Evolutionary conservation across 1,140 invertebrate genomes (phyloP).

Genomic region (Streblospio benedicti): DNA sequence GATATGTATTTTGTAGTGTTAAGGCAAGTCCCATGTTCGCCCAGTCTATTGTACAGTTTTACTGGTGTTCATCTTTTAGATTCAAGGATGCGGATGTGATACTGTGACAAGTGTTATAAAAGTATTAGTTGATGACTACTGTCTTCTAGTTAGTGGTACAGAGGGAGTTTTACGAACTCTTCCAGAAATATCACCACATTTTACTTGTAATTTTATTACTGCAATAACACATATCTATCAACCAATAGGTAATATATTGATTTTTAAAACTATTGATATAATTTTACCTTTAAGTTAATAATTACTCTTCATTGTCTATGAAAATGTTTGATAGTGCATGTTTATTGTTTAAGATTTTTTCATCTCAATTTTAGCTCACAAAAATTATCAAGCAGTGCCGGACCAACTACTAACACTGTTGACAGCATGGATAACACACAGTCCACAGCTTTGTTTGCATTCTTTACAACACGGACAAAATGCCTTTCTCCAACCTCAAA

Average conservation of each 20-base stretch:
- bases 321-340: too few relatives aligned
- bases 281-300: not conserved
- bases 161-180: not conserved
- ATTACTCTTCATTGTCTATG: not conserved
- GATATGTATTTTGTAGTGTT: too few relatives aligned
- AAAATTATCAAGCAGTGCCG: not conserved
- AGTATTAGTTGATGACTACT: constrained; percentile 3
- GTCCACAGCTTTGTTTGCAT: not conserved
- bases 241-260: not conserved
- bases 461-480: constrained; percentile 4
- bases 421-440: constrained; percentile 1
- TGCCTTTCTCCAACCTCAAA: not conserved
- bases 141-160: not conserved
- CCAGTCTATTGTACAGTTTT: not conserved
- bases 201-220: constrained; percentile 4
- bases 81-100: constrained; percentile 2
- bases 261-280: not conserved
- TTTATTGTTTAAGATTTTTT: not conserved
- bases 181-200: not conserved
- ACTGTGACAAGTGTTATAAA: not conserved
- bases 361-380: not conserved
- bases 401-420: not conserved
- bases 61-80: not conserved
- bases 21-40: too few relatives aligned
- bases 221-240: too few relatives aligned